phyloP scores from a whole-genome alignment of 2,888 invertebrate species.

The Hyposoter didymator region DNA sequence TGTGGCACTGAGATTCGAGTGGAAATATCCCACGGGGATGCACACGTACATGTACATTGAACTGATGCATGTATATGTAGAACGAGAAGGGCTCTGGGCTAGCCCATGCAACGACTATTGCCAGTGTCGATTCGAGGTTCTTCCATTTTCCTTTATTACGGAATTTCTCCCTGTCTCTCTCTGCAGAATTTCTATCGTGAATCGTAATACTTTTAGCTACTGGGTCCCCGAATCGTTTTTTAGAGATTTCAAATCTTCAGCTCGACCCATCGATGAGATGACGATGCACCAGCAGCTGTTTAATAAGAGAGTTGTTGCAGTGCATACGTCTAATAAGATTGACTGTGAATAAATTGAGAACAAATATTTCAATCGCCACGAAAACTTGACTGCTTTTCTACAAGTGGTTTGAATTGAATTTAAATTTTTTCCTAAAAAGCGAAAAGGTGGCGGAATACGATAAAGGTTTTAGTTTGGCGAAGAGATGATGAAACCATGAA shows the following conservation, averaged over 20 bases:
- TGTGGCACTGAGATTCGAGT: conserved; percentile 30
- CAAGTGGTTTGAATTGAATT: too few species aligned
- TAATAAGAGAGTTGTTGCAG: not conserved
- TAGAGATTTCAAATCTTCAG: not conserved
- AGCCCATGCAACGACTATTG: conserved; percentile 20
- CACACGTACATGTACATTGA: conserved; percentile 10
- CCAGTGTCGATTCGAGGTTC: conserved; percentile 36
- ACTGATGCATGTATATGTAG: conserved; percentile 12
- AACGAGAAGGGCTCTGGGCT: conserved; percentile 26
- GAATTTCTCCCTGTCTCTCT: conserved; percentile 8
- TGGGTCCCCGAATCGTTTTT: not conserved
- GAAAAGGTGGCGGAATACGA: not conserved
- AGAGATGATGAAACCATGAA: conserved; percentile 63
- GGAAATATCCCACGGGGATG: conserved; percentile 48
- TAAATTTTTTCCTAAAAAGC: not conserved
- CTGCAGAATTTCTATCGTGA: not conserved
- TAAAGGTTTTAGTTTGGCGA: not conserved
- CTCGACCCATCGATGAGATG: not conserved
- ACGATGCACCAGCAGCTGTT: not conserved
- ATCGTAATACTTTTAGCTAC: not conserved
- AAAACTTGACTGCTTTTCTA: not conserved
- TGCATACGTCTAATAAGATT: not conserved
- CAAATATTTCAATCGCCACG: not conserved
- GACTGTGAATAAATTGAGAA: not conserved
- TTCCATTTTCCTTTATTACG: conserved; percentile 58